phyloP scores from a whole-genome alignment of 2,797 vertebrate genomes.

The Clarias laeviceps region DNA sequence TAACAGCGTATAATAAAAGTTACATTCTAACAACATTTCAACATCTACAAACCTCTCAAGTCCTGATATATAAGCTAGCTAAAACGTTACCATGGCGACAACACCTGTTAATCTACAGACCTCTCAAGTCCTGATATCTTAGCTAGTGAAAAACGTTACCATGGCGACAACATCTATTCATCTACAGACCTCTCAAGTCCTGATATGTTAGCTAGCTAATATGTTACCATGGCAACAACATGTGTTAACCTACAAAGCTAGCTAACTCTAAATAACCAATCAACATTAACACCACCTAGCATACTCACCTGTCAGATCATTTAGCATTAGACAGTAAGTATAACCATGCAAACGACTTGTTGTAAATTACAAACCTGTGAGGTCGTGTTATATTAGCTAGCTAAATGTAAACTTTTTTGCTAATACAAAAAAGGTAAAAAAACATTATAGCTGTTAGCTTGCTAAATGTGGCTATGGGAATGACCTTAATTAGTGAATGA shows the following conservation, averaged over 20 bases:
- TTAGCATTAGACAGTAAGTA: background rate
- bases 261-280: background rate
- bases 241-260: background rate
- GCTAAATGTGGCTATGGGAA: background rate
- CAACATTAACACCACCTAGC: background rate
- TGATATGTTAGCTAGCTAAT: background rate
- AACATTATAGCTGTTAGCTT: no score
- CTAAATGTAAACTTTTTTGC: no score
- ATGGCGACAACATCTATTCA: background rate
- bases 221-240: background rate
- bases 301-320: background rate
- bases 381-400: background rate
- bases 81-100: background rate
- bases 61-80: background rate
- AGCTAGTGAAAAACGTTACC: background rate
- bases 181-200: background rate
- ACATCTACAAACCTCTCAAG: no score
- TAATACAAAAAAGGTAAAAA: no score
- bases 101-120: background rate
- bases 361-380: background rate
- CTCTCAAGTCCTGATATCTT: no score
- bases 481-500: background rate
- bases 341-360: background rate
- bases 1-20: no score
- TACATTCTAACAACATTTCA: no score